These are phyloP conservation scores for Atherinomorus stipes DNA, from an alignment of 2,113 vertebrate genomes.

Conservation along the genomic window DNA sequence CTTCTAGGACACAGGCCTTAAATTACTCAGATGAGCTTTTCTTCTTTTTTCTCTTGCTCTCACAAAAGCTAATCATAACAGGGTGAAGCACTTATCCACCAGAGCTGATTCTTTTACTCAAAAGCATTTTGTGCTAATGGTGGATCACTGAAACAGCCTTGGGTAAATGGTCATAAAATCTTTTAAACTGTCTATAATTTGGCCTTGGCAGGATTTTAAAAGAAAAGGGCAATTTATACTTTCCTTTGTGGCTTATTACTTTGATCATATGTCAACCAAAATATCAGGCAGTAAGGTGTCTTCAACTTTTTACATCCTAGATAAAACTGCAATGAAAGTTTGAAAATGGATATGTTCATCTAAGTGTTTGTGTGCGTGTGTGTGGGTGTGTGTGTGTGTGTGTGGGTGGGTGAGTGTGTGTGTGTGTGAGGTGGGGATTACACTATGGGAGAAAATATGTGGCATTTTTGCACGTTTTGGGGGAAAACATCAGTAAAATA, in stretches of 20 bases:
- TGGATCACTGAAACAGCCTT: slow-evolving; percentile 33
- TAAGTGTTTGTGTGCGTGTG: too few species aligned
- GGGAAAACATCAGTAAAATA: slow-evolving; percentile 62
- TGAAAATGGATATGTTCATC: slow-evolving; percentile 24
- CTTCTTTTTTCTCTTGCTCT: background rate
- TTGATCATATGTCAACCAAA: slow-evolving; percentile 7
- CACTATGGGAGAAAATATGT: slow-evolving; percentile 62
- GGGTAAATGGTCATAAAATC: slow-evolving; percentile 52
- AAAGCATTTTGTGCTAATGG: slow-evolving; percentile 46
- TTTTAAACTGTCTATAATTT: slow-evolving; percentile 56
- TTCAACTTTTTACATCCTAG: background rate
- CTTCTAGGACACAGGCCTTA: slow-evolving; percentile 59
- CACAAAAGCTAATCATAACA: slow-evolving; percentile 51
- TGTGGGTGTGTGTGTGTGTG: too few species aligned
- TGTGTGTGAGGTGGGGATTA: too few species aligned
- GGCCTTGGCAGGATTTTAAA: slow-evolving; percentile 32
- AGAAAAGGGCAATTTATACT: slow-evolving; percentile 19
- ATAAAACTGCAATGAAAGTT: slow-evolving; percentile 8
- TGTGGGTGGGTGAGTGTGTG: too few species aligned
- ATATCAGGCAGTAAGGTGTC: background rate
- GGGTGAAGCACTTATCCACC: slow-evolving; percentile 51
- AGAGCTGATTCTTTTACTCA: slow-evolving; percentile 42
- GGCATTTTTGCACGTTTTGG: slow-evolving; percentile 74
- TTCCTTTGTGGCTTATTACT: slow-evolving; percentile 9
- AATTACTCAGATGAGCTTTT: slow-evolving; percentile 57